Conservation (phyloP, 2,888 invertebrate species). For the Marronus borbonicus region DNA sequence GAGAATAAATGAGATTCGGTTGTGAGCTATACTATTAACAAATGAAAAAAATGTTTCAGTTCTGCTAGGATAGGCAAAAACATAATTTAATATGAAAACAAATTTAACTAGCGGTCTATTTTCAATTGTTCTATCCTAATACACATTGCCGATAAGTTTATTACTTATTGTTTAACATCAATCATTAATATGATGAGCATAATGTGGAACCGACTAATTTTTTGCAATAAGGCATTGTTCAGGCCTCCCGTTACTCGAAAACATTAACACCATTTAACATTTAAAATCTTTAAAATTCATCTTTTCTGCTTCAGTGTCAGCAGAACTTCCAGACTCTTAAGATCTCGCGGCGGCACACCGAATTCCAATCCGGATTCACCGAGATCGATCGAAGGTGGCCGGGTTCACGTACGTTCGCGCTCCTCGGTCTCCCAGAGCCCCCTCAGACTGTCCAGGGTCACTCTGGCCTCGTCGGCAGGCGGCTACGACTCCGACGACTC, state of each 20-base stretch:
- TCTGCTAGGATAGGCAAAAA: too few species aligned
- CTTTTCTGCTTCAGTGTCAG: conserved; percentile 69
- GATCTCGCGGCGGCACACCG: conserved; percentile 77
- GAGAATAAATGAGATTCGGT: too few species aligned
- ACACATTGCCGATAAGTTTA: too few species aligned
- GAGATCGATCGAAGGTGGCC: conserved; percentile 68
- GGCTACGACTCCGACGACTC: conserved; percentile 72
- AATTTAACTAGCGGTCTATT: too few species aligned
- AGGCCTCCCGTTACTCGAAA: not conserved
- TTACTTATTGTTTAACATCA: too few species aligned
- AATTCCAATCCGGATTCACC: conserved; percentile 69
- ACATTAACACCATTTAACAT: not conserved
- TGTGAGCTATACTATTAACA: too few species aligned
- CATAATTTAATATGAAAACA: too few species aligned
- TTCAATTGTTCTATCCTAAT: too few species aligned
- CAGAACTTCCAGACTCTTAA: conserved; percentile 73
- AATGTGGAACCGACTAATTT: too few species aligned
- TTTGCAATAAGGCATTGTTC: too few species aligned
- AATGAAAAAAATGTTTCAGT: too few species aligned
- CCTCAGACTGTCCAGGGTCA: conserved; percentile 61
- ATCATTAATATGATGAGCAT: too few species aligned
- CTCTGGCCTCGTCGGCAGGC: conserved; percentile 60
- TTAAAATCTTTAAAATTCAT: conserved; percentile 19
- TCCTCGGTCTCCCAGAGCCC: conserved; percentile 64
- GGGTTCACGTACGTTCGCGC: conserved; percentile 57